Conservation (phyloP, 2,888 invertebrate species). For the Aphodius sticticus region DNA sequence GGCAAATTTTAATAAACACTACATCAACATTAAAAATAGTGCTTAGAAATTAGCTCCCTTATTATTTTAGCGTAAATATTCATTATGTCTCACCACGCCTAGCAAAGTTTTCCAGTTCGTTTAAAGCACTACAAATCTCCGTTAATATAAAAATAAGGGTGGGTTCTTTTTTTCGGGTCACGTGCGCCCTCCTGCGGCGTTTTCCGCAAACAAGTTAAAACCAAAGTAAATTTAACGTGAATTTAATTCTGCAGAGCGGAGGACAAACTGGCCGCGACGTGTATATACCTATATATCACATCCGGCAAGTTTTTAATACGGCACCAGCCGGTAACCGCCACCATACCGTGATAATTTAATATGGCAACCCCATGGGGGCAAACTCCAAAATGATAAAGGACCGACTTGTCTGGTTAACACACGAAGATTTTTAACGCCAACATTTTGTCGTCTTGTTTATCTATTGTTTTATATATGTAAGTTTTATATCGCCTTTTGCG, state of each 20-base stretch:
- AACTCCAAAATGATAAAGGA: not conserved
- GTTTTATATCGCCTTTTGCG: no score
- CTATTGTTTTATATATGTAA: no score
- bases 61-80: not conserved
- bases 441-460: not conserved
- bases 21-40: no score
- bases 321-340: not conserved
- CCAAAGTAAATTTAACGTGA: not conserved
- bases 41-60: no score
- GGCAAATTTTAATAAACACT: no score
- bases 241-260: not conserved
- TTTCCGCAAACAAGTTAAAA: slow-evolving; percentile 4
- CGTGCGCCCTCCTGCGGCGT: not conserved
- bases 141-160: not conserved
- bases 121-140: not conserved
- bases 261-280: not conserved
- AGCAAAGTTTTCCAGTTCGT: not conserved
- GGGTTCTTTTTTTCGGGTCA: not conserved
- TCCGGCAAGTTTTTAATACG: not conserved
- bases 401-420: not conserved
- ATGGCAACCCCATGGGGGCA: not conserved
- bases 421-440: not conserved
- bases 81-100: not conserved
- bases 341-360: not conserved
- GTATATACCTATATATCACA: slow-evolving; percentile 4